A percentile compares a stretch with the other conserved stretches of the same genome.
phyloP scores from a whole-genome alignment of 2,797 vertebrate genomes.

The Heliangelus exortis region DNA sequence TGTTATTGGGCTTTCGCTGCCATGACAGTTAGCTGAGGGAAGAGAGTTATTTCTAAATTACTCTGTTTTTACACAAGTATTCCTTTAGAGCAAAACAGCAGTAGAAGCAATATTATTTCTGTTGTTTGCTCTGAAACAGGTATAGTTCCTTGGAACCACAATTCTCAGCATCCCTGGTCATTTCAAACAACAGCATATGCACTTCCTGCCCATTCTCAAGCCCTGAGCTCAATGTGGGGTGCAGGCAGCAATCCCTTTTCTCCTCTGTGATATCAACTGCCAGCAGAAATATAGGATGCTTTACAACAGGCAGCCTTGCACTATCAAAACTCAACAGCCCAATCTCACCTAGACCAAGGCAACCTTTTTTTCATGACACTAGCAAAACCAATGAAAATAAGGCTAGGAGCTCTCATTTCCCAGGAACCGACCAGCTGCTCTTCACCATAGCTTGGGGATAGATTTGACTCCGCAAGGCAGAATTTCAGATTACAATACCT shows the following conservation, averaged over 20 bases:
- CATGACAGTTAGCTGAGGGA: conserved; percentile 39
- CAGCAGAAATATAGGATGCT: background rate
- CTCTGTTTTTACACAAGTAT: conserved; percentile 65
- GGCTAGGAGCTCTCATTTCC: background rate
- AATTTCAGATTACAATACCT: background rate
- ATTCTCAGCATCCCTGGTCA: background rate
- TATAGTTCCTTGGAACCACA: conserved; percentile 21
- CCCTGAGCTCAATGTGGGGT: background rate
- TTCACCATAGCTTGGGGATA: fast-evolving
- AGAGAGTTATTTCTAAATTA: conserved; percentile 68
- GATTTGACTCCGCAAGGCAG: background rate
- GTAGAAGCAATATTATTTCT: conserved; percentile 5
- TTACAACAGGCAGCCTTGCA: background rate
- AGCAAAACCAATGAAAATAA: background rate
- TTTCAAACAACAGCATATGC: background rate
- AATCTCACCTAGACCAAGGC: background rate
- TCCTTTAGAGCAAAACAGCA: conserved; percentile 33
- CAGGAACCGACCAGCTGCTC: background rate
- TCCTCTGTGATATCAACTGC: background rate
- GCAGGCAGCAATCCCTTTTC: background rate
- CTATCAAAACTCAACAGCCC: background rate
- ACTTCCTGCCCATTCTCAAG: background rate
- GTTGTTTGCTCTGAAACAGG: background rate
- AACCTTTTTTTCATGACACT: background rate
- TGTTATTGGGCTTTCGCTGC: conserved; percentile 34